Percentiles rank a stretch among this genome's conserved stretches.
phyloP scores from a whole-genome alignment of 35 echinoderm and acorn worm genomes.

The Apostichopus japonicus region DNA sequence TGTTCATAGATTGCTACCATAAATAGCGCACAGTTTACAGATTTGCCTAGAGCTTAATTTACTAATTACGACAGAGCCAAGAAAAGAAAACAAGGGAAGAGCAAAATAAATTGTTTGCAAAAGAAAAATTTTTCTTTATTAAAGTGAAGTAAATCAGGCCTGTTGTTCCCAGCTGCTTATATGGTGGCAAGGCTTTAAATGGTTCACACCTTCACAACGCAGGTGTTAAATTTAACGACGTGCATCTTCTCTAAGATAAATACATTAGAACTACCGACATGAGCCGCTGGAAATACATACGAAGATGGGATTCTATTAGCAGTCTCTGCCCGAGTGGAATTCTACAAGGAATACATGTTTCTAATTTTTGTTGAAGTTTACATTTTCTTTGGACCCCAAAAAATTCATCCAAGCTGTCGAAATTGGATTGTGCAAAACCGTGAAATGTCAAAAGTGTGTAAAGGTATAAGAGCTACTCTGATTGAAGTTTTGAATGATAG shows the following conservation, averaged over 20 bases:
- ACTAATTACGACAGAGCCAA: neutral
- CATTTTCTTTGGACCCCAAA: no score
- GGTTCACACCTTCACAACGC: conserved; percentile 13
- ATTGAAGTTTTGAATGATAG: no score
- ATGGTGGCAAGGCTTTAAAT: conserved; percentile 18
- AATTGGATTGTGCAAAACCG: no score
- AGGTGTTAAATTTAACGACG: neutral
- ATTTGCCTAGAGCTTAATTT: neutral
- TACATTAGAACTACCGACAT: neutral
- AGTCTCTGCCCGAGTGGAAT: neutral
- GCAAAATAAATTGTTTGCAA: no score
- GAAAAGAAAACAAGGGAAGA: neutral
- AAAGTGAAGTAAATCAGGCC: neutral
- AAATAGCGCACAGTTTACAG: no score
- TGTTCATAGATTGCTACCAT: no score
- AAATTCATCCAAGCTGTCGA: no score
- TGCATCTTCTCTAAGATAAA: neutral
- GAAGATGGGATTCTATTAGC: neutral
- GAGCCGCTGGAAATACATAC: neutral
- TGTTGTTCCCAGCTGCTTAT: conserved; percentile 10
- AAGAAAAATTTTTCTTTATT: no score
- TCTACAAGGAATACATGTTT: neutral
- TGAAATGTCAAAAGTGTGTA: no score
- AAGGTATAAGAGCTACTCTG: no score
- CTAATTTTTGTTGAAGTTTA: no score